Conservation (phyloP, 2,113 vertebrate genomes). For the Takifugu flavidus region DNA sequence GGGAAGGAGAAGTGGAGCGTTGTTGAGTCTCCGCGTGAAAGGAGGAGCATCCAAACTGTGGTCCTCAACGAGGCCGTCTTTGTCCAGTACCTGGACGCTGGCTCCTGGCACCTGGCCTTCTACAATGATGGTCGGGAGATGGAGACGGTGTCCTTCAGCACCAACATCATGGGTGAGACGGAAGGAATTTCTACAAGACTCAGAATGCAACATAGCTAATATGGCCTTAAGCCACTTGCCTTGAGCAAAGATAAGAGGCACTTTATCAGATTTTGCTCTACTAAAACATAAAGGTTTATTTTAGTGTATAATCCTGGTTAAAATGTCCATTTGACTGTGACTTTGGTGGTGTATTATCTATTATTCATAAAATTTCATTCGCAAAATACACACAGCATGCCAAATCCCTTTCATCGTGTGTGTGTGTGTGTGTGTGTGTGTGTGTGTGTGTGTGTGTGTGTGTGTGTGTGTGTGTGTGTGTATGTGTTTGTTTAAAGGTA, state of each 20-base stretch:
- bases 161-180: constrained; percentile 86
- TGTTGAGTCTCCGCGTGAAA: constrained; percentile 90
- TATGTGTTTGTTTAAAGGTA: neutral
- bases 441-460: neutral
- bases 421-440: neutral
- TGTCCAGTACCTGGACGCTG: constrained; percentile 93
- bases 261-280: too few relatives aligned
- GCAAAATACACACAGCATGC: constrained; percentile 2
- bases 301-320: neutral
- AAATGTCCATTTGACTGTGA: neutral
- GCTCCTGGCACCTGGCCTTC: constrained; percentile 96
- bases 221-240: neutral
- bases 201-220: neutral
- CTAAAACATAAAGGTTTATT: too few relatives aligned
- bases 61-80: constrained; percentile 97
- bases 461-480: neutral
- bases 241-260: neutral
- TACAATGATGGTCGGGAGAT: constrained; percentile 97
- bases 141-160: constrained; percentile 93
- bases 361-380: constrained; percentile 9
- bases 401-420: neutral
- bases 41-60: constrained; percentile 94
- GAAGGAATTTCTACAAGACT: neutral
- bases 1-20: constrained; percentile 99
- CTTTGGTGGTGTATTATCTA: too few relatives aligned